phyloP scores from a whole-genome alignment of 2,113 vertebrate species.

The Monopterus albus region DNA sequence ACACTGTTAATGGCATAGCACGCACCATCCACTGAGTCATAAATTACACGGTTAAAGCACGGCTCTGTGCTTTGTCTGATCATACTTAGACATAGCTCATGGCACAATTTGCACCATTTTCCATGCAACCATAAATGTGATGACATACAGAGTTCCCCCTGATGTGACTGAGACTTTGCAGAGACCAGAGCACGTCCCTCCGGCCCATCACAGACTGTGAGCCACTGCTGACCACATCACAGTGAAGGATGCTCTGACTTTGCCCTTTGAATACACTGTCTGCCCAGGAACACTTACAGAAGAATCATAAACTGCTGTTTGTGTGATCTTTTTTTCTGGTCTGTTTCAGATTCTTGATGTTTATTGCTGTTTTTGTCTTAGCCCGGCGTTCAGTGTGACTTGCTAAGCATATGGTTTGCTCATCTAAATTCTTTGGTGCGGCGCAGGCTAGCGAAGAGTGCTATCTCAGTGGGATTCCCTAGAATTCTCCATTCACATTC shows the following conservation, averaged over 20 bases:
- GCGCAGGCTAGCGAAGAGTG: conserved; percentile 33
- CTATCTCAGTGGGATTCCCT: conserved; percentile 78
- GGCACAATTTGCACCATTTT: conserved; percentile 28
- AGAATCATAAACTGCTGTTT: conserved; percentile 9
- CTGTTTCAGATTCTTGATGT: conserved; percentile 15
- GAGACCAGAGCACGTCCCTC: background rate
- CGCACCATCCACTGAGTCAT: conserved; percentile 11
- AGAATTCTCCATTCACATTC: conserved; percentile 66
- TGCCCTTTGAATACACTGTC: background rate
- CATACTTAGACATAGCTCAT: conserved; percentile 24
- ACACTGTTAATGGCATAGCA: conserved; percentile 21
- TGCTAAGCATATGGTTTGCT: conserved; percentile 75
- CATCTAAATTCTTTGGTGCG: conserved; percentile 75
- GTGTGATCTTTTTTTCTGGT: background rate
- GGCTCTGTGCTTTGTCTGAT: conserved; percentile 42
- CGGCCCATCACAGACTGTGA: conserved; percentile 3
- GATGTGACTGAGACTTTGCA: conserved; percentile 29
- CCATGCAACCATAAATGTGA: conserved; percentile 29
- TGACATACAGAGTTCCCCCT: background rate
- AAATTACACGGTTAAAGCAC: conserved; percentile 22
- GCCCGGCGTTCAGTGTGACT: conserved; percentile 50
- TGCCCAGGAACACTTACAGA: background rate
- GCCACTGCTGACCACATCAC: no score
- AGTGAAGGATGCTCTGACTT: background rate
- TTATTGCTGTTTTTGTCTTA: conserved; percentile 24